Evolutionary conservation across 2,113 vertebrate species (phyloP).

Genomic region (Pelusios castaneus): DNA sequence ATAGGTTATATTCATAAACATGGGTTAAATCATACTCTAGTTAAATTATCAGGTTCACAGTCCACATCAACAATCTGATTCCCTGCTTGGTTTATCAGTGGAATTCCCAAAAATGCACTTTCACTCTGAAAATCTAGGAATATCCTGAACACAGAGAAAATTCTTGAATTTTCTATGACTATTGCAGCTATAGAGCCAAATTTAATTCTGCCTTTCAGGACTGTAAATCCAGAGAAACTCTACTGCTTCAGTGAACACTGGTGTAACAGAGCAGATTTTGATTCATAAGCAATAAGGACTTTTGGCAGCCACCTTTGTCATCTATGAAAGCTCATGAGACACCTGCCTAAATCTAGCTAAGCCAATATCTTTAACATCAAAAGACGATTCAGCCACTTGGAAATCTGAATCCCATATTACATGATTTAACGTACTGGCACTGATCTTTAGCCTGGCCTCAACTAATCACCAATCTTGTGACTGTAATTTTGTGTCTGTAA

Average conservation of each 20-base stretch:
- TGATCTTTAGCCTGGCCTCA: not conserved
- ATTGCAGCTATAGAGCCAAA: not conserved
- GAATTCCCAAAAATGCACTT: not conserved
- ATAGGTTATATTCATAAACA: not conserved
- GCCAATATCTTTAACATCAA: not conserved
- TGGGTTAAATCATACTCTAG: not conserved
- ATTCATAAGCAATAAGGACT: accelerated
- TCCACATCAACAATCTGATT: not conserved
- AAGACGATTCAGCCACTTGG: not conserved
- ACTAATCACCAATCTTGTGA: not conserved
- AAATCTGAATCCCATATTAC: accelerated
- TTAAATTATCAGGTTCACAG: not conserved
- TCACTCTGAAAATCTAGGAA: not conserved
- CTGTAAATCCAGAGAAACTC: accelerated
- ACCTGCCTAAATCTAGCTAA: not conserved
- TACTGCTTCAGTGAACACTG: not conserved
- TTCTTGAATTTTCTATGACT: not conserved
- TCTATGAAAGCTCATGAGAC: not conserved
- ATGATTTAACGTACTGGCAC: not conserved
- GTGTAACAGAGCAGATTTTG: not conserved
- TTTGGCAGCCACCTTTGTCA: not conserved
- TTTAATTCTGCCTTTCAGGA: accelerated
- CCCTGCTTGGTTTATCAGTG: not conserved
- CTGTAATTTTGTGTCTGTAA: not conserved
- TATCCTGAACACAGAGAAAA: not conserved